Evolutionary conservation across 2,888 invertebrate species (phyloP).

Genomic region (Phasia obesa): DNA sequence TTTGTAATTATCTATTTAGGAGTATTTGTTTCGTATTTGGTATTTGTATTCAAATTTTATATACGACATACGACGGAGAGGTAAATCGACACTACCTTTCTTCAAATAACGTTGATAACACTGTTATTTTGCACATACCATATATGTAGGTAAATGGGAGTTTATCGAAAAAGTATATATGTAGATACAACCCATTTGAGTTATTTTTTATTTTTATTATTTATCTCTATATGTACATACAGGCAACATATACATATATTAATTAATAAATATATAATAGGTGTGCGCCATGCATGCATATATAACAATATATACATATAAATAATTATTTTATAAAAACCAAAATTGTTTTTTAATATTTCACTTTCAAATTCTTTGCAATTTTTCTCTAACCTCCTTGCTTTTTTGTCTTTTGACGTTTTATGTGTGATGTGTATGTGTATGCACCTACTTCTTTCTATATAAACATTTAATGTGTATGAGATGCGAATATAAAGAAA

Average conservation of each 20-base stretch:
- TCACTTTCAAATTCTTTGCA: constrained; percentile 62
- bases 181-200: constrained; percentile 52
- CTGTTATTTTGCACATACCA: constrained; percentile 36
- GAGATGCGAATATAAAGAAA: constrained; percentile 39
- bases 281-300: neutral
- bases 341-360: constrained; percentile 50
- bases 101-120: constrained; percentile 40
- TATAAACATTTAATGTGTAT: constrained; percentile 68
- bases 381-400: constrained; percentile 53
- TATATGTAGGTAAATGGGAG: constrained; percentile 10
- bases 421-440: constrained; percentile 25
- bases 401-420: constrained; percentile 63
- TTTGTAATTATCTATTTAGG: too few relatives aligned
- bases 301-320: neutral
- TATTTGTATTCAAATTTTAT: too few relatives aligned
- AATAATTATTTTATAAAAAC: constrained; percentile 50
- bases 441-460: neutral
- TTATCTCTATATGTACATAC: constrained; percentile 27
- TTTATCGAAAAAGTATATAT: constrained; percentile 43
- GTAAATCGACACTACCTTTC: constrained; percentile 8
- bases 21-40: too few relatives aligned
- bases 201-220: constrained; percentile 33
- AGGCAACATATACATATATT: neutral
- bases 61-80: neutral
- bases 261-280: neutral